Evolutionary conservation across 1,140 invertebrate genomes (phyloP).

Genomic region (Dreissena rostriformis): DNA sequence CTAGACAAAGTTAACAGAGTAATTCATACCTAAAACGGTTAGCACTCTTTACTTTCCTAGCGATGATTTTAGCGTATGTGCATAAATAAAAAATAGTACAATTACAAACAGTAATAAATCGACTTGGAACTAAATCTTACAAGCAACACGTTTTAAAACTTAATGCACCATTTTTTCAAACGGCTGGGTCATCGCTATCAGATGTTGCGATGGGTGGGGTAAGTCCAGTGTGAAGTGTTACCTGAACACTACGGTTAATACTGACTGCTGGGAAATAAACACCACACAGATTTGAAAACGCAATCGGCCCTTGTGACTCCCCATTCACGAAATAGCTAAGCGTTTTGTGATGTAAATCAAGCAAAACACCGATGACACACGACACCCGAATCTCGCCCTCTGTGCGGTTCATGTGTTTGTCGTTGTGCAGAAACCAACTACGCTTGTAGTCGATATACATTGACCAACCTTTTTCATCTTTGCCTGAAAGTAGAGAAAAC

Average conservation of each 20-base stretch:
- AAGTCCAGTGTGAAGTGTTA: conserved; percentile 96
- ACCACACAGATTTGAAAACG: conserved; percentile 80
- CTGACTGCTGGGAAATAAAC: conserved; percentile 99
- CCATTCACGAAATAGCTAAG: conserved; percentile 98
- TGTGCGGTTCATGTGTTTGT: conserved; percentile 93
- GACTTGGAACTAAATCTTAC: too few species aligned
- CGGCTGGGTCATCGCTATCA: not conserved
- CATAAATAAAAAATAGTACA: too few species aligned
- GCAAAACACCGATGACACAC: conserved; percentile 91
- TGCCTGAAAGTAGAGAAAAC: conserved; percentile 85
- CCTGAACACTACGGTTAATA: conserved; percentile 95
- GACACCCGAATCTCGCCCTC: conserved; percentile 94
- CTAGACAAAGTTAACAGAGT: too few species aligned
- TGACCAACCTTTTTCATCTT: conserved; percentile 98
- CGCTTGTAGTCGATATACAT: conserved; percentile 99
- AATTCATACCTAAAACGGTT: too few species aligned
- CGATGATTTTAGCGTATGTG: too few species aligned
- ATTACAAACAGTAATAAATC: too few species aligned
- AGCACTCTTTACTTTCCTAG: too few species aligned
- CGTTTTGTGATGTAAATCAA: conserved; percentile 95
- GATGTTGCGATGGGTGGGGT: conserved; percentile 86
- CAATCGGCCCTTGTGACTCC: conserved; percentile 86
- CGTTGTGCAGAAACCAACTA: conserved; percentile 96
- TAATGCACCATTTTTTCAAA: too few species aligned
- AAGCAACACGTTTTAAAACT: too few species aligned